Conservation (phyloP, 2,888 invertebrate genomes). For the Chymomyza amoena region DNA sequence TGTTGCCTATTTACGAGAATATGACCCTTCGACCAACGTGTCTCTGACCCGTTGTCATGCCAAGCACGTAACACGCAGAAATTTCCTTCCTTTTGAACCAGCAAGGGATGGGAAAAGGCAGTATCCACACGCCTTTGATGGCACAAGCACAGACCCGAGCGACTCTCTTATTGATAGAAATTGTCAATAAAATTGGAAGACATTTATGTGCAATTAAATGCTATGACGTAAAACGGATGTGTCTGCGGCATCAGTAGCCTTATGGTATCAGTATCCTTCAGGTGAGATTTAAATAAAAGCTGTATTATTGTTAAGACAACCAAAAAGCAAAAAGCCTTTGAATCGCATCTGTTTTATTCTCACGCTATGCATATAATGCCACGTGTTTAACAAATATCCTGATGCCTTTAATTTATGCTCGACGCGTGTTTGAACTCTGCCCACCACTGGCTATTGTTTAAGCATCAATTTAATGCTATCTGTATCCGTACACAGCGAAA, state of each 20-base stretch:
- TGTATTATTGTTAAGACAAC: not conserved
- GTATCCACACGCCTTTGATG: slow-evolving; percentile 23
- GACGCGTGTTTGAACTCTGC: slow-evolving; percentile 33
- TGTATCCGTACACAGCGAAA: not conserved
- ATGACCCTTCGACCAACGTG: no score
- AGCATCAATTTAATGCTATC: not conserved
- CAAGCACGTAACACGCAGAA: slow-evolving; percentile 45
- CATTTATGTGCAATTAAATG: slow-evolving; percentile 64
- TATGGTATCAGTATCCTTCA: not conserved
- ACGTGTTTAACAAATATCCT: not conserved
- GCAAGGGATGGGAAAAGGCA: not conserved
- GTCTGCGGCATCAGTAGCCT: not conserved
- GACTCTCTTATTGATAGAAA: slow-evolving; percentile 57
- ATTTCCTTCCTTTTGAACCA: slow-evolving; percentile 9
- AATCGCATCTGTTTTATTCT: not conserved
- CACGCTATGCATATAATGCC: not conserved
- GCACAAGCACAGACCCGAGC: slow-evolving; percentile 17
- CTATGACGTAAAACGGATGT: slow-evolving; percentile 13
- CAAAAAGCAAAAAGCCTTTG: not conserved
- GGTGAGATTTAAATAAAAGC: not conserved
- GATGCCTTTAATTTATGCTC: slow-evolving; percentile 44
- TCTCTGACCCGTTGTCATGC: slow-evolving; percentile 22
- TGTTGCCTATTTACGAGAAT: not conserved
- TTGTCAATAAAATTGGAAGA: slow-evolving; percentile 48
- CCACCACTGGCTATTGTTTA: slow-evolving; percentile 3